phyloP scores from a whole-genome alignment of 2,113 vertebrate species.

The Crotalus viridis region DNA sequence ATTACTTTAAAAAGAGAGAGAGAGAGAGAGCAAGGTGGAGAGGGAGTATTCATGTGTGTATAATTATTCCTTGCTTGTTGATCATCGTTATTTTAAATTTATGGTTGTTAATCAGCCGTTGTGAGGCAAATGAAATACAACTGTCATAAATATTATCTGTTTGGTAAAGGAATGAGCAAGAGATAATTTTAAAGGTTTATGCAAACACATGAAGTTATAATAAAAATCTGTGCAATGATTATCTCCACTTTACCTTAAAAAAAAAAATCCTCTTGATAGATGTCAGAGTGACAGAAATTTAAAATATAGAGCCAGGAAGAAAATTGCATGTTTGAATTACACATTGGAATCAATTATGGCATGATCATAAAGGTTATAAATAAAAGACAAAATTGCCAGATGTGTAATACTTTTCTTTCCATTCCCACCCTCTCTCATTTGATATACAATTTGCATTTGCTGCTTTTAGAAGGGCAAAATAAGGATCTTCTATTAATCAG shows the following conservation, averaged over 20 bases:
- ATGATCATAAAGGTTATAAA: constrained; percentile 66
- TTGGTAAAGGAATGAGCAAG: constrained; percentile 61
- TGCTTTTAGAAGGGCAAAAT: constrained; percentile 50
- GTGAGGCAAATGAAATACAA: constrained; percentile 60
- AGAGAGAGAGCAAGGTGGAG: constrained; percentile 34
- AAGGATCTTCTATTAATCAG: constrained; percentile 60
- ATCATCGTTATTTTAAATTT: constrained; percentile 67
- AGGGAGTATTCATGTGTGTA: constrained; percentile 40
- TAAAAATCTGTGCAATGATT: constrained; percentile 67
- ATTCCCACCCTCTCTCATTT: constrained; percentile 33
- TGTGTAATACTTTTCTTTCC: constrained; percentile 53
- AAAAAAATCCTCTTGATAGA: constrained; percentile 64
- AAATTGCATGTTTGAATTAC: constrained; percentile 71
- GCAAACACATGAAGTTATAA: constrained; percentile 53
- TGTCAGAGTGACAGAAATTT: constrained; percentile 69
- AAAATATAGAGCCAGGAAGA: constrained; percentile 66
- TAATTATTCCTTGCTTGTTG: constrained; percentile 60
- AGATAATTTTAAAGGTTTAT: constrained; percentile 55
- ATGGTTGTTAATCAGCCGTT: constrained; percentile 58
- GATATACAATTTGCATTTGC: constrained; percentile 61
- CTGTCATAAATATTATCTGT: constrained; percentile 61
- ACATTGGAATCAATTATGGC: constrained; percentile 68
- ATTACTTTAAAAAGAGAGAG: not conserved
- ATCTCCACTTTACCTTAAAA: constrained; percentile 58
- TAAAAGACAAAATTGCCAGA: constrained; percentile 64